Evolutionary conservation across 2,113 vertebrate species (phyloP).

Genomic region (Vulpes ferrilata): DNA sequence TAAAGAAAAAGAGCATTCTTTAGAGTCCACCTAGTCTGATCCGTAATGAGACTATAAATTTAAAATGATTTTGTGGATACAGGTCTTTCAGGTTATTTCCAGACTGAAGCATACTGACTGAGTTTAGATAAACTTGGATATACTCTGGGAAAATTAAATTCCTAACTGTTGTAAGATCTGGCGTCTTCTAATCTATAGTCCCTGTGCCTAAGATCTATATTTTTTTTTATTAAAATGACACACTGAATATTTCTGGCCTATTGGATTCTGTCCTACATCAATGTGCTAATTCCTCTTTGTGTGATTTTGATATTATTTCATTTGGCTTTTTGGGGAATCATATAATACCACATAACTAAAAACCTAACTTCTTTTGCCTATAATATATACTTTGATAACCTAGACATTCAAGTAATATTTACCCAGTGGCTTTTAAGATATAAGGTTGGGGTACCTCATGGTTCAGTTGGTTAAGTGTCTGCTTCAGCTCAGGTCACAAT

Average conservation of each 20-base stretch:
- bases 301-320: background rate
- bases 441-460: background rate
- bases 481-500: background rate
- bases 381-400: background rate
- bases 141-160: background rate
- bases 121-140: background rate
- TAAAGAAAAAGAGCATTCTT: background rate
- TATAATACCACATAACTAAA: background rate
- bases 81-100: background rate
- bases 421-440: background rate
- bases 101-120: background rate
- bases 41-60: background rate
- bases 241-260: background rate
- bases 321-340: background rate
- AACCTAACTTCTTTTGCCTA: slow-evolving; percentile 1
- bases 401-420: background rate
- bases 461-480: background rate
- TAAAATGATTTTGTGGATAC: background rate
- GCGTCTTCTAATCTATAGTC: background rate
- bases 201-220: background rate
- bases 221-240: background rate
- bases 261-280: background rate
- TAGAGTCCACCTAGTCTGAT: background rate
- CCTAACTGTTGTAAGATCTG: background rate
- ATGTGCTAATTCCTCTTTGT: background rate